Evolutionary conservation across 2,113 vertebrate species (phyloP), one percentile per base, ranked within the genome.

Genomic region (Lucifuga dentata): DNA sequence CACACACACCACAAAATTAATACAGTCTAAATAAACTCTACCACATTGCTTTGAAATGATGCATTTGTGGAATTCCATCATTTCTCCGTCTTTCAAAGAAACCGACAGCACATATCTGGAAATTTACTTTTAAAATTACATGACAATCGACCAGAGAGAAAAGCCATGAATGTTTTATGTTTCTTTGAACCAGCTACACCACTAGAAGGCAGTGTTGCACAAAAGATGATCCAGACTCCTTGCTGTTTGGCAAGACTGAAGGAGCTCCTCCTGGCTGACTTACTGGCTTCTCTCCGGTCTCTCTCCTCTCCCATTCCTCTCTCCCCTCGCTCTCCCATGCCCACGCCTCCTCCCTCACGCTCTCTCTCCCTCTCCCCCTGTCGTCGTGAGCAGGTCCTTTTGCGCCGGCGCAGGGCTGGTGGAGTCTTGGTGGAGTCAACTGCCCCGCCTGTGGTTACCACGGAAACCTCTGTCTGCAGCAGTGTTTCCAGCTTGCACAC

Each of bases 401-500:
- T 97, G 36, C 95, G 91, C 33, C 95, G 90, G 26, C 95, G 93
- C 74, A 95, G 77, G 21, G 86, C 73, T 0, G 92, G 89, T 1
- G 94, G 88, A 2, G 94, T 80, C 35, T 92, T 93, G 16, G 92
- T 87, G 0, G 83, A 39, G 0, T 94, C 94, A 13, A 71, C 81
- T 0, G 76, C 77, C 9, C 94, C 95, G 11, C 93, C 94, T 2
- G 94, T 61, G 17, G 92, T 89, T n/a, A 93, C 89, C 84, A 94
- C 90, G 0, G 94, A 63, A 15, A 95, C 95, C 45, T 96, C 94
- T 0, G 95, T 73, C 69, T 95, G 92, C 17, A 93, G 87, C 61
- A 94, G 85, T 1, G 94, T 95, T 85, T 96, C 95, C 0, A 95
- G 86, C 74, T 95, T 95, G 68, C 86, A 87, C n/a, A 97, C 92